A percentile compares a stretch with the other conserved stretches of the same genome.
Evolutionary conservation across 1,140 invertebrate species (phyloP).

Genomic region (Dreissena rostriformis): DNA sequence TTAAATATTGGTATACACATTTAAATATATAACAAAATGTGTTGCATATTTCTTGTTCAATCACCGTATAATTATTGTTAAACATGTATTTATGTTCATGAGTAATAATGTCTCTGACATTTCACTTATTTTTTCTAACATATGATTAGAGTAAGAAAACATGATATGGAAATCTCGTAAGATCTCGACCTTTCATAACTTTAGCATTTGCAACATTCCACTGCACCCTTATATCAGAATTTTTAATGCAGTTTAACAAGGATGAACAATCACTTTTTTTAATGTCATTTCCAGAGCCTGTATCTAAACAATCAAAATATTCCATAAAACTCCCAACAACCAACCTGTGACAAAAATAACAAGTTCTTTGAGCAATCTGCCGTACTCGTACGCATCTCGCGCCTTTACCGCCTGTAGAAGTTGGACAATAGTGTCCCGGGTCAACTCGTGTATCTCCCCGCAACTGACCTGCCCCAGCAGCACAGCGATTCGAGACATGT

Average conservation of each 20-base stretch:
- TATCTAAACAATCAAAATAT: not conserved
- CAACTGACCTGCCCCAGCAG: slow-evolving; percentile 55
- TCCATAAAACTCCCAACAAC: not conserved
- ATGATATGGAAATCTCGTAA: not conserved
- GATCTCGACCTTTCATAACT: too few relatives aligned
- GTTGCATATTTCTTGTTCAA: too few relatives aligned
- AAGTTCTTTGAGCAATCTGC: slow-evolving; percentile 52
- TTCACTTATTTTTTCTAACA: not conserved
- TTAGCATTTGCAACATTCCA: not conserved
- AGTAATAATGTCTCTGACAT: too few relatives aligned
- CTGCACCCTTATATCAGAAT: not conserved
- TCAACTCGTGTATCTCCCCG: slow-evolving; percentile 36
- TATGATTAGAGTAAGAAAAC: not conserved
- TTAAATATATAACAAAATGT: too few relatives aligned
- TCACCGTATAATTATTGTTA: too few relatives aligned
- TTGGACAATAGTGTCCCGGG: slow-evolving; percentile 32
- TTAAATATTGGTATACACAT: too few relatives aligned
- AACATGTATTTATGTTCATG: too few relatives aligned
- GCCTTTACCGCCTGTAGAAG: slow-evolving; percentile 50
- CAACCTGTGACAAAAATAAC: slow-evolving; percentile 52
- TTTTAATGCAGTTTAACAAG: not conserved
- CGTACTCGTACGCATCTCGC: slow-evolving; percentile 55
- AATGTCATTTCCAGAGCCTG: not conserved
- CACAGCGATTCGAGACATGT: slow-evolving; percentile 52
- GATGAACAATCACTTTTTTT: not conserved